Conservation (phyloP, 2,113 vertebrate genomes). For the Notothenia rossii region DNA sequence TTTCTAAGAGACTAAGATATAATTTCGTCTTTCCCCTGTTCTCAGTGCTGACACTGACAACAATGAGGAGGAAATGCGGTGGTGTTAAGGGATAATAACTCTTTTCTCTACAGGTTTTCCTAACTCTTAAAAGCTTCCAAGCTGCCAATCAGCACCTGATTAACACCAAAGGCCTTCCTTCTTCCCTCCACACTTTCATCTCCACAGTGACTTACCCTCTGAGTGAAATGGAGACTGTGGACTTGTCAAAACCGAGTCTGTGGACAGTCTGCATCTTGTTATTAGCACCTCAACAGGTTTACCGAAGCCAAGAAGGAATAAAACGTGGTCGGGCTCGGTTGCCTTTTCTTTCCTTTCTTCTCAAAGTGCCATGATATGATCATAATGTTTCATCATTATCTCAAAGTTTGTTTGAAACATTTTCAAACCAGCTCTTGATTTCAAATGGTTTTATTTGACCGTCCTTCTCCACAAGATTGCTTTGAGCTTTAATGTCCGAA, state of each 20-base stretch:
- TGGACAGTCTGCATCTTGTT: slow-evolving; percentile 64
- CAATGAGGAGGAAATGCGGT: slow-evolving; percentile 43
- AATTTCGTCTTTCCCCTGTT: slow-evolving; percentile 61
- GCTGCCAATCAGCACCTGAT: slow-evolving; percentile 76
- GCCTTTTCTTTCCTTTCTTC: not conserved
- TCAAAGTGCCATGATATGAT: slow-evolving; percentile 47
- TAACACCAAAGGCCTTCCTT: slow-evolving; percentile 68
- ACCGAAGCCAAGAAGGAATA: slow-evolving; percentile 54
- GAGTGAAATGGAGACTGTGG: slow-evolving; percentile 67
- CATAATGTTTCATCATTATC: slow-evolving; percentile 42
- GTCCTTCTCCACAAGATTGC: slow-evolving; percentile 29
- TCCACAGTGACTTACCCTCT: slow-evolving; percentile 46
- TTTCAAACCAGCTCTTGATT: slow-evolving; percentile 53
- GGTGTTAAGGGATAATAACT: slow-evolving; percentile 49
- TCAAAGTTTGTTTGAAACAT: slow-evolving; percentile 41
- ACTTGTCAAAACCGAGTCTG: slow-evolving; percentile 68
- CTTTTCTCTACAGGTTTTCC: slow-evolving; percentile 49
- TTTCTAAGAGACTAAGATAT: slow-evolving; percentile 55
- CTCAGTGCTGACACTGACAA: slow-evolving; percentile 36
- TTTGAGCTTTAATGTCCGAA: slow-evolving; percentile 62
- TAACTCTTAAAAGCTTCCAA: slow-evolving; percentile 60
- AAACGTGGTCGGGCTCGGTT: slow-evolving; percentile 36
- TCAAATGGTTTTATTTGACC: slow-evolving; percentile 41
- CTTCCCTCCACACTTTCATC: slow-evolving; percentile 69
- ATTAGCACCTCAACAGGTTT: slow-evolving; percentile 69